These are phyloP conservation scores for Hirtodrosophila cameraria DNA, from an alignment of 2,888 invertebrate genomes.

Conservation along the genomic window DNA sequence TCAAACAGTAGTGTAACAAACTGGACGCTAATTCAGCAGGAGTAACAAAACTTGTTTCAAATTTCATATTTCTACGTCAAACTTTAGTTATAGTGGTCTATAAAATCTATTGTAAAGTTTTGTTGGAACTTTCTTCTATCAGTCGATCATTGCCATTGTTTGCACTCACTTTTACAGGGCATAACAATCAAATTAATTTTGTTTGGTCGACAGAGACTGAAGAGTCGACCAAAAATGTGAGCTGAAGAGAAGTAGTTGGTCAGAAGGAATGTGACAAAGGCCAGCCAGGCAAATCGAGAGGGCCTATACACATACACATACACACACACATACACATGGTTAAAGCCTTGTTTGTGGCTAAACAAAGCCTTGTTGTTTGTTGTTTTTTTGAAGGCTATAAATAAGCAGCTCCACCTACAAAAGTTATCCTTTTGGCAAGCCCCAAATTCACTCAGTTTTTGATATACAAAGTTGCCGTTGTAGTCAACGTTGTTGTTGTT, in stretches of 20 bases:
- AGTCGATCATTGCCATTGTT: not conserved
- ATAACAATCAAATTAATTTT: slow-evolving; percentile 34
- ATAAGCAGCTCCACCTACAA: slow-evolving; percentile 47
- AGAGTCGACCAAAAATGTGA: slow-evolving; percentile 17
- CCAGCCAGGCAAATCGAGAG: slow-evolving; percentile 3
- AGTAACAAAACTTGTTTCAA: no score
- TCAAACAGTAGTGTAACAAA: no score
- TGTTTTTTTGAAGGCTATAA: slow-evolving; percentile 51
- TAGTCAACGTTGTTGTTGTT: slow-evolving; percentile 23
- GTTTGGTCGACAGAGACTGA: slow-evolving; percentile 14
- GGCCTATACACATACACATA: slow-evolving; percentile 6
- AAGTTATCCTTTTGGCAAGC: slow-evolving; percentile 48
- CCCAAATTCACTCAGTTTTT: no score
- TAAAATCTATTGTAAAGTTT: no score
- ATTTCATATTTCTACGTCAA: no score
- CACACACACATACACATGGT: slow-evolving; percentile 7
- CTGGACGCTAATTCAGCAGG: no score
- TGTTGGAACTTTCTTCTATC: no score
- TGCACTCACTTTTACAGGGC: slow-evolving; percentile 6
- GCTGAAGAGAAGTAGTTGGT: not conserved
- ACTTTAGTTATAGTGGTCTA: no score
- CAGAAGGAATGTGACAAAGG: no score
- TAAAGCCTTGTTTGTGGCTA: slow-evolving; percentile 25
- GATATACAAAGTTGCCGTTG: slow-evolving; percentile 28
- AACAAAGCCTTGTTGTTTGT: slow-evolving; percentile 22